Evolutionary conservation across 1,140 invertebrate genomes (phyloP).

Genomic region (Philotrypesis tridentata): DNA sequence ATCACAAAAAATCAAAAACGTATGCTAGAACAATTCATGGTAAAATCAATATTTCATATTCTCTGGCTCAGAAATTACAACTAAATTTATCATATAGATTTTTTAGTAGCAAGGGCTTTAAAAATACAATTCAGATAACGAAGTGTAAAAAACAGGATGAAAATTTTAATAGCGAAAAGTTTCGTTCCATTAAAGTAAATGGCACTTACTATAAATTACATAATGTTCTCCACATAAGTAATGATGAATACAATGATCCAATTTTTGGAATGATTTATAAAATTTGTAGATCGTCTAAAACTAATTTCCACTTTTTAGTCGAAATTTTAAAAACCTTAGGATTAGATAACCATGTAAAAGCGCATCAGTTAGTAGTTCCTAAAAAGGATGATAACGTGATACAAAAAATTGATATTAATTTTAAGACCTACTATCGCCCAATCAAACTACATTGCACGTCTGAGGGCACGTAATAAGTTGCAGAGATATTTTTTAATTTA

Average conservation of each 20-base stretch:
- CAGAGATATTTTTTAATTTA: neutral
- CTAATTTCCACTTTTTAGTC: neutral
- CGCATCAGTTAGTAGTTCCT: neutral
- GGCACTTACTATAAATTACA: neutral
- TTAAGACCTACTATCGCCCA: neutral
- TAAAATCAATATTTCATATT: conserved; percentile 38
- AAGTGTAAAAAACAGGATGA: neutral
- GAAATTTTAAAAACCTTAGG: neutral
- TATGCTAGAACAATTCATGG: conserved; percentile 5
- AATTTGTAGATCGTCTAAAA: neutral
- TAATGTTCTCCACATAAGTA: neutral
- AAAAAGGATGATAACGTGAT: neutral
- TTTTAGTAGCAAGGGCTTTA: neutral
- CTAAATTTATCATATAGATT: conserved; percentile 17
- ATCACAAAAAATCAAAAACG: neutral
- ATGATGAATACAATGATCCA: neutral
- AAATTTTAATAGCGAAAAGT: neutral
- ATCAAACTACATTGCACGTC: neutral
- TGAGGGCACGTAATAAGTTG: neutral
- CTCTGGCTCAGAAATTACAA: conserved; percentile 40
- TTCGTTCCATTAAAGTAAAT: neutral
- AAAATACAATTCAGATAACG: neutral
- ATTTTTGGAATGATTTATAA: neutral
- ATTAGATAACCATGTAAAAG: neutral
- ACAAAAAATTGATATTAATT: neutral